Percentiles rank a stretch among this genome's conserved stretches.
These are phyloP conservation scores for Drosophila mimica DNA, from an alignment of 2,888 invertebrate species.

Conservation along the genomic window DNA sequence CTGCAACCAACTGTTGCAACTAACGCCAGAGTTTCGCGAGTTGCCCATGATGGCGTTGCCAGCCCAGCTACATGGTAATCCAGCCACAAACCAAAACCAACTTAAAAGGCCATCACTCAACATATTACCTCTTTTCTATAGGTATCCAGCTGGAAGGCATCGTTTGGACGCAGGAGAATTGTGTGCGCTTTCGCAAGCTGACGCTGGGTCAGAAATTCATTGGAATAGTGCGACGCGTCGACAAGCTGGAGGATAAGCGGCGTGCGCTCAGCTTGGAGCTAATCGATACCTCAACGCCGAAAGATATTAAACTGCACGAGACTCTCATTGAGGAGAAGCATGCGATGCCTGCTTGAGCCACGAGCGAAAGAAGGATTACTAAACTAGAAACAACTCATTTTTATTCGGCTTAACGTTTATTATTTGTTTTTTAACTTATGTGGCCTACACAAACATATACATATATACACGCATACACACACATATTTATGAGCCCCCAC, in stretches of 20 bases:
- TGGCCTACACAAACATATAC: slow-evolving; percentile 16
- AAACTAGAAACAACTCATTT: slow-evolving; percentile 20
- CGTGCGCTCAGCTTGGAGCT: slow-evolving; percentile 89
- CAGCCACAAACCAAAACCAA: too few species aligned
- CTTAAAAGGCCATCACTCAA: background rate
- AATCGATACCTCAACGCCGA: slow-evolving; percentile 89
- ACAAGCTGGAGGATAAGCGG: slow-evolving; percentile 87
- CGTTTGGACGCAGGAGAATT: slow-evolving; percentile 87
- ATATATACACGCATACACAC: slow-evolving; percentile 19
- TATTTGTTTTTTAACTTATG: slow-evolving; percentile 42
- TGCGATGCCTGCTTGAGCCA: slow-evolving; percentile 81
- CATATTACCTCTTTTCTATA: slow-evolving; percentile 61
- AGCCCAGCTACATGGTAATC: slow-evolving; percentile 87
- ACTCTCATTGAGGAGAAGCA: slow-evolving; percentile 88
- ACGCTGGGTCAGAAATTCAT: slow-evolving; percentile 90
- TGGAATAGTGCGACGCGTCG: slow-evolving; percentile 88
- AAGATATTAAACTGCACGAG: slow-evolving; percentile 89
- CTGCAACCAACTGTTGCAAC: slow-evolving; percentile 86
- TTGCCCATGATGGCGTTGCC: slow-evolving; percentile 89
- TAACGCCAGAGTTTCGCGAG: slow-evolving; percentile 86
- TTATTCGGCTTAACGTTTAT: slow-evolving; percentile 50
- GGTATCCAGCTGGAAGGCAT: slow-evolving; percentile 86
- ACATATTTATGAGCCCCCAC: slow-evolving; percentile 50
- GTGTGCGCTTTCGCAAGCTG: slow-evolving; percentile 89
- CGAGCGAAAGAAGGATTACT: slow-evolving; percentile 12